Base-by-base conservation (phyloP, 2,888 invertebrate species). In the Cordilura impudica region DNA sequence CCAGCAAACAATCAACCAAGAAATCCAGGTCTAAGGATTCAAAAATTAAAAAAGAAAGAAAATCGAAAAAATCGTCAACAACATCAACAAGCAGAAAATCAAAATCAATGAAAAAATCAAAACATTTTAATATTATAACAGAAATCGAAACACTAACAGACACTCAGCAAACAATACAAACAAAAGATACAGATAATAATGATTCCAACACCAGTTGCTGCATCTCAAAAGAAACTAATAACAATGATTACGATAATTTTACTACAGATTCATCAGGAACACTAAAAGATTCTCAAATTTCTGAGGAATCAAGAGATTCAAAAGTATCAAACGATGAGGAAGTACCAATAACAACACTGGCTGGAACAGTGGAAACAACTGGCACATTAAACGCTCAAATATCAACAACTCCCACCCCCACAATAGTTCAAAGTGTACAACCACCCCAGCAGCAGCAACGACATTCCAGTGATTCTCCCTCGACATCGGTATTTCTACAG, bases 401-500 rank as follows among this genome's bases (percentile, higher is more conserved):
- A 47, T 60, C 58, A 81, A 75, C 66, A 78, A 72, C 61, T 54
- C 54, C 58, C 31, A 54, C 65, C 26, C 39, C 29, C 43, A 16
- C 60, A n/a, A 10, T 21, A 31, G 29, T 1, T 1, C 56, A 61
- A 43, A 39, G 3, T 79, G n/a, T 61, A 21, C 5, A 19, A n/a
- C 10, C 54, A 23, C 16, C 16, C 76, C 23, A 60, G 51, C 43
- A 14, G 16, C 43, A 23, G 6, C 54, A 79, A 67, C 82, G 82
- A 71, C 80, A 82, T 82, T 82, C 82, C 80, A 74, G 43, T 78
- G 47, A 72, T 70, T 45, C 67, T 71, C 23, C 81, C 61, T 18
- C 76, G 35, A 4, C 63, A 56, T 56, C 81, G 70, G 85, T 87
- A 83, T 88, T 89, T 83, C 85, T 86, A 83, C 83, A 84, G 81